Conservation (phyloP, 2,797 vertebrate species). For the Sardinella longiceps region DNA sequence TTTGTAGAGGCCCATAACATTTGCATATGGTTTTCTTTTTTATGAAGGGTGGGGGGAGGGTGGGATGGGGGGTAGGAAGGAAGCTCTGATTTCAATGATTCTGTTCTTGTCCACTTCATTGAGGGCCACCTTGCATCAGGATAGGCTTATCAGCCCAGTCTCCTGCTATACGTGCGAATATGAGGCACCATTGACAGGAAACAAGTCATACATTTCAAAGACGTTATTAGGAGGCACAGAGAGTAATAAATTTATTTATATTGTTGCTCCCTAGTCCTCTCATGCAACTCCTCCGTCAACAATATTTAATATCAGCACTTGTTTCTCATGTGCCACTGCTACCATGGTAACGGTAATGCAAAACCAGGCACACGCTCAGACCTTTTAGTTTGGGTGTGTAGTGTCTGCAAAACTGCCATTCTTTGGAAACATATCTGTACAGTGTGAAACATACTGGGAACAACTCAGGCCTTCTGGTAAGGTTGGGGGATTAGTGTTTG, state of each 20-base stretch:
- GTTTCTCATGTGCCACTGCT: conserved; percentile 47
- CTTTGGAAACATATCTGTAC: conserved; percentile 39
- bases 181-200: not conserved
- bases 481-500: too few species aligned
- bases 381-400: conserved; percentile 41
- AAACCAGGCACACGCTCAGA: conserved; percentile 39
- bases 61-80: conserved; percentile 38
- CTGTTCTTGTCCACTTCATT: conserved; percentile 5
- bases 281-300: conserved; percentile 36
- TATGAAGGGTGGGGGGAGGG: conserved; percentile 48
- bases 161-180: not conserved
- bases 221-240: not conserved
- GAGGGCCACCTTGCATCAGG: conserved; percentile 15
- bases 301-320: conserved; percentile 35
- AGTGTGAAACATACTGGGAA: not conserved
- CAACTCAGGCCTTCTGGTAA: too few species aligned
- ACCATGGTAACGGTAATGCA: conserved; percentile 54
- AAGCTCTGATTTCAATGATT: conserved; percentile 36
- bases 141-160: not conserved
- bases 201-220: conserved; percentile 11
- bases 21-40: conserved; percentile 58
- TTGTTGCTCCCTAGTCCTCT: not conserved
- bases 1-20: conserved; percentile 8
- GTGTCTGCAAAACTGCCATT: conserved; percentile 34
- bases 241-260: not conserved